Percentiles rank a stretch among this genome's conserved stretches.
Evolutionary conservation across 2,113 vertebrate genomes (phyloP).

Genomic region (Hiodon tergisus): DNA sequence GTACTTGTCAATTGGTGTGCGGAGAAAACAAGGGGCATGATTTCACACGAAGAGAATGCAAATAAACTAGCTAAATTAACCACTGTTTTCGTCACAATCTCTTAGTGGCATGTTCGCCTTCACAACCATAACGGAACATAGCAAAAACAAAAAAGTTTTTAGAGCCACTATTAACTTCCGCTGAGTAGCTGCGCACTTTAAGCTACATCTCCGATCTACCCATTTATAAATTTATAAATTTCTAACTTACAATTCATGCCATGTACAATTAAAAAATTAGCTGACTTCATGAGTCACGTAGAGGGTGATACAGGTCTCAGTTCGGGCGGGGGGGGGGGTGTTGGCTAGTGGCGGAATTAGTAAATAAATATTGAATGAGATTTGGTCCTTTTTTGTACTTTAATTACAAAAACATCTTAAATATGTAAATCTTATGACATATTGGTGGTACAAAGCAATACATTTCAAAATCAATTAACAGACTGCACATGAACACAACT

Average conservation of each 20-base stretch:
- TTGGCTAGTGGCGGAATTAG: no score
- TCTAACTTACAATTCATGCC: background rate
- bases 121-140: constrained; percentile 47
- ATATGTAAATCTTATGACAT: background rate
- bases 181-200: background rate
- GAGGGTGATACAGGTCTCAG: no score
- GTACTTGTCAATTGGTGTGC: constrained; percentile 68
- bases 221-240: background rate
- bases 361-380: no score
- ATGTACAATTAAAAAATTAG: no score
- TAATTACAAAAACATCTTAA: background rate
- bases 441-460: background rate
- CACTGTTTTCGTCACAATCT: constrained; percentile 45
- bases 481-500: no score
- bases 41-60: constrained; percentile 60
- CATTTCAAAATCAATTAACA: background rate
- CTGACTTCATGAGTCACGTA: no score
- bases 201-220: background rate
- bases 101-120: constrained; percentile 49
- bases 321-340: no score
- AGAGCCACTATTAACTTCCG: constrained; percentile 40
- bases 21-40: constrained; percentile 63
- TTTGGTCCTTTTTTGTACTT: no score
- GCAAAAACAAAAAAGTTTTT: constrained; percentile 33
- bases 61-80: constrained; percentile 40